phyloP scores from a whole-genome alignment of 64 coral and sea anemone species.

The Pocillopora damicornis region DNA sequence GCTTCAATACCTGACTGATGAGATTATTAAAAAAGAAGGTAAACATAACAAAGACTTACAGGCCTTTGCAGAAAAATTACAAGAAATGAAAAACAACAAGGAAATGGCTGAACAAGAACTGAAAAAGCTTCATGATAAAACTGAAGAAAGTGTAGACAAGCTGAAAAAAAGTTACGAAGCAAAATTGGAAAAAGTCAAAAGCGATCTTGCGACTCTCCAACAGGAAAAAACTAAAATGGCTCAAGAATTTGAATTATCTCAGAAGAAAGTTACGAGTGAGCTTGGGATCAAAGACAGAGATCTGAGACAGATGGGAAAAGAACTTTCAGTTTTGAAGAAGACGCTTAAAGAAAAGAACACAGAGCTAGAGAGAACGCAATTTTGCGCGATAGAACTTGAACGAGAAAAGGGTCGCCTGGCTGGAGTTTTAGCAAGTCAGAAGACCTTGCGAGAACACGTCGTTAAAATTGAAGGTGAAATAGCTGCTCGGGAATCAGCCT shows the following conservation, averaged over 20 bases:
- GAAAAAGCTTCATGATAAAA: constrained; percentile 47
- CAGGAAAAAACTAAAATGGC: constrained; percentile 39
- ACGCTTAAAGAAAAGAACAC: constrained; percentile 43
- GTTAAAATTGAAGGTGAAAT: constrained; percentile 60
- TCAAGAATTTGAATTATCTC: constrained; percentile 40
- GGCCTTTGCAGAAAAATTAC: background rate
- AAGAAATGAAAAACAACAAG: constrained; percentile 45
- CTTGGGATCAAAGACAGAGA: constrained; percentile 38
- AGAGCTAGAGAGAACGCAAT: constrained; percentile 60
- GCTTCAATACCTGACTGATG: constrained; percentile 30
- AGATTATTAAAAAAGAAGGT: constrained; percentile 35
- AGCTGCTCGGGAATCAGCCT: constrained; percentile 50
- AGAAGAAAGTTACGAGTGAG: constrained; percentile 39
- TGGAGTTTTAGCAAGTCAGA: constrained; percentile 73
- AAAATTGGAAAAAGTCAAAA: constrained; percentile 11
- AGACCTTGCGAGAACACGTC: constrained; percentile 64
- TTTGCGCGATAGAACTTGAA: constrained; percentile 75
- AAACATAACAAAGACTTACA: background rate
- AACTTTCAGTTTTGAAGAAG: constrained; percentile 38
- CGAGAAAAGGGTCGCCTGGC: constrained; percentile 78
- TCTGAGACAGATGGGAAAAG: constrained; percentile 47
- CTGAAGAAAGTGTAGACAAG: constrained; percentile 45
- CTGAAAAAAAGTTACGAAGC: constrained; percentile 57
- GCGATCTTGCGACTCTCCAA: constrained; percentile 48
- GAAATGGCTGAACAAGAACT: constrained; percentile 60